These are phyloP conservation scores for Zootoca vivipara DNA, from an alignment of 2,113 vertebrate species.

Conservation along the genomic window DNA sequence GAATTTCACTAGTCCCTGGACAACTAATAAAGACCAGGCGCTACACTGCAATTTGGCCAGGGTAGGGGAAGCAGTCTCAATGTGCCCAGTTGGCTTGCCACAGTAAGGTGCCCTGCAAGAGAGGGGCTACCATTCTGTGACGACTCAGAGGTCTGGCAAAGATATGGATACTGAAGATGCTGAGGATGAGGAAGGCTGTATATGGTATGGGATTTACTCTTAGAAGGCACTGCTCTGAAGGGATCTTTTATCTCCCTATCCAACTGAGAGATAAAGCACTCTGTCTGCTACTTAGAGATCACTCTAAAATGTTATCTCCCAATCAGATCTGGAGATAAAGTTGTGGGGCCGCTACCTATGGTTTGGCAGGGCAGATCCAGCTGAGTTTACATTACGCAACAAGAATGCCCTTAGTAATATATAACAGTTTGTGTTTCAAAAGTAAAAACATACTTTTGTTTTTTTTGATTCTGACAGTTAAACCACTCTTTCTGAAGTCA, in stretches of 20 bases:
- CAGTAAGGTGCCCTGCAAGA: not conserved
- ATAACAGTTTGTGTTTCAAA: not conserved
- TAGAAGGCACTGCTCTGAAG: no score
- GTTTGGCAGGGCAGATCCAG: no score
- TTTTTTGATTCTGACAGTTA: not conserved
- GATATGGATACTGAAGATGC: no score
- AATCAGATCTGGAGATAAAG: no score
- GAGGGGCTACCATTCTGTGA: not conserved
- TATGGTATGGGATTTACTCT: not conserved
- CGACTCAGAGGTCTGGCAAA: not conserved
- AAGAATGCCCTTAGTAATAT: not conserved
- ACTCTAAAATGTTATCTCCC: no score
- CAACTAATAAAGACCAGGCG: not conserved
- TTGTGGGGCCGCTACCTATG: no score
- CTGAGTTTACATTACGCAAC: not conserved
- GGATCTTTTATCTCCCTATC: no score
- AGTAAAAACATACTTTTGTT: not conserved
- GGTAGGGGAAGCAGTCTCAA: not conserved
- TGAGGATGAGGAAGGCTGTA: not conserved
- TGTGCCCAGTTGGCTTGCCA: not conserved
- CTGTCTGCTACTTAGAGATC: no score
- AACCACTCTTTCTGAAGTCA: not conserved
- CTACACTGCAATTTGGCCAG: not conserved
- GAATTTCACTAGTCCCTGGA: not conserved
- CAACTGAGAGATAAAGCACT: no score